A percentile compares a stretch with the other conserved stretches of the same genome.
These are phyloP conservation scores for Boulengeromyrus knoepffleri DNA, from an alignment of 2,113 vertebrate genomes.

Conservation along the genomic window DNA sequence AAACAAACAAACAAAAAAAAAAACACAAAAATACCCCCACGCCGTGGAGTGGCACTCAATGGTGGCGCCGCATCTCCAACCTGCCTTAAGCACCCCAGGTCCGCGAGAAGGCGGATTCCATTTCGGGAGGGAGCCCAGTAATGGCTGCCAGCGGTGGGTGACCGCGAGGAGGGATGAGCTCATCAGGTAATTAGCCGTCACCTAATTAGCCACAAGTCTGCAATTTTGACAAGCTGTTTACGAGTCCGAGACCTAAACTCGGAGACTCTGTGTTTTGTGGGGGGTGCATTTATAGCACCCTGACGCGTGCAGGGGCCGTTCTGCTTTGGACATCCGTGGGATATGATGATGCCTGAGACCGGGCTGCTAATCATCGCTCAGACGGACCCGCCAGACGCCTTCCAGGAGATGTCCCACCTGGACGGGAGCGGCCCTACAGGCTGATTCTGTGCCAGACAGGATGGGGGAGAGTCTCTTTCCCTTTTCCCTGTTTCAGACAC, in stretches of 20 bases:
- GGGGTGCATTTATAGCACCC: constrained; percentile 3
- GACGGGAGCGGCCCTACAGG: background rate
- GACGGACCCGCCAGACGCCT: background rate
- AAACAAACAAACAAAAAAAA: background rate
- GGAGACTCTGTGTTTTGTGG: background rate
- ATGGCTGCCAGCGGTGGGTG: background rate
- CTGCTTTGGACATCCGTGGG: background rate
- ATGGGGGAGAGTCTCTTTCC: background rate
- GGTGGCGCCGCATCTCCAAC: background rate
- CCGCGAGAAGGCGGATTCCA: background rate
- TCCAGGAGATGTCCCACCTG: background rate
- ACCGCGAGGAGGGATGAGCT: background rate
- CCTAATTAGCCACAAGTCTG: background rate
- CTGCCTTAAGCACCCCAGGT: background rate
- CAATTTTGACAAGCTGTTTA: constrained; percentile 10
- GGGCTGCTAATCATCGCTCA: background rate
- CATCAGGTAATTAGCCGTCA: background rate
- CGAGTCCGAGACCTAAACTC: background rate
- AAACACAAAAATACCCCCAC: background rate
- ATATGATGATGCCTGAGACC: background rate
- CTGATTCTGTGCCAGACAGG: background rate
- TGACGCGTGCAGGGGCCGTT: background rate
- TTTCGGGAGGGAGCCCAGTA: background rate
- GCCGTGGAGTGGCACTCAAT: background rate
- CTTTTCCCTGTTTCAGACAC: background rate